Base-by-base conservation (phyloP, 2,113 vertebrate species). In the Mormyrus iriodes region DNA sequence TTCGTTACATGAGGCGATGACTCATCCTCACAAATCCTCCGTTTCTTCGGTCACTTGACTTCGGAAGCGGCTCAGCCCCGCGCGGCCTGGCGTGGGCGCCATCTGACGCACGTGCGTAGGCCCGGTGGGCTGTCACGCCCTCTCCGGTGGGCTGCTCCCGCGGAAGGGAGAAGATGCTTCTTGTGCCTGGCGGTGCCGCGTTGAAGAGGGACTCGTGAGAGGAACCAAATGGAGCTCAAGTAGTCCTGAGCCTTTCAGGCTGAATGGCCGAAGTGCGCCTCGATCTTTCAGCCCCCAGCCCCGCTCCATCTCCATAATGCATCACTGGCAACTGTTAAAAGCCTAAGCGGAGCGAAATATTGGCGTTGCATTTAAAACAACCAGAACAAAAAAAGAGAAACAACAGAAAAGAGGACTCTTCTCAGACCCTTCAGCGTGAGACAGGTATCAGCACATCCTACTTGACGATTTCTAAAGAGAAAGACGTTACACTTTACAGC, bases 141-240 rank as follows among this genome's bases (percentile, higher is more conserved):
- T 84, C 39, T n/a, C 19, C 0, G 0, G 7, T 7, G 39, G 39
- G 39, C 44, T 10, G 27, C 52, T 19, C 24, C 79, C 52, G 8
- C 24, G 5, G 17, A 7, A 84, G 52, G 55, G 44, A 79, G 65
- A 89, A 85, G 79, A 52, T 89, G 24, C 76, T 84, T 89, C 76
- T 79, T 89, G 88, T 85, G 53, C 79, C 52, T n/a, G 7, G 76
- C 12, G 44, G 39, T 46, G 44, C 79, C 27, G 49, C 79, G 9
- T 42, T 84, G 21, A 84, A 88, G 76, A 89, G 76, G 82, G 44
- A 51, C 35, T 84, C 42, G 42, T 53, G 31, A 89, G 85, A 87
- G 85, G n/a, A 27, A 89, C 51, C 86, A 88, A 90, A 90, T 90
- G 86, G 89, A 88, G 89, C 73, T 90, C 69, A 90, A 90, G 89